Base-by-base conservation (phyloP, 2,888 invertebrate species). In the Thera obeliscata region DNA sequence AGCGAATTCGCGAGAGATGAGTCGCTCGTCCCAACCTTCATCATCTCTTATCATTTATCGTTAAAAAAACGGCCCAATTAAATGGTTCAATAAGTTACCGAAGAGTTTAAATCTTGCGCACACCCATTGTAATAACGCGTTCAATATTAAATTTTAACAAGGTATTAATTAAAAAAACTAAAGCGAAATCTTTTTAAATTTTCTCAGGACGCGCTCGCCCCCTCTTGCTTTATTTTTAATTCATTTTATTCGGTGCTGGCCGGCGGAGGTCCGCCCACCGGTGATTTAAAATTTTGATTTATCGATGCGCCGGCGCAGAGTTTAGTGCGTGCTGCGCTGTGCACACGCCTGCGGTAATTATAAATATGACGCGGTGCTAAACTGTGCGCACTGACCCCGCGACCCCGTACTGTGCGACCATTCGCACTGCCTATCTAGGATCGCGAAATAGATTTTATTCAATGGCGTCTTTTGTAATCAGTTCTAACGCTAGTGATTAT, bases 271-370 rank as follows among this genome's bases (percentile, higher is more conserved):
- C 85, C 93, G 93, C 93, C 93, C 92, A 92, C 88, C 91, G 90
- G 92, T 93, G 93, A 93, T 93, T 93, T 93, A 93, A 93, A 93
- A 93, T 91, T 93, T 93, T 93, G 93, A 93, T 93, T 93, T 93
- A 93, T 93, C 88, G 92, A 69, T 64, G 84, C 85, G 86, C 82
- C 81, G 76, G 85, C 85, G 83, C 84, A 78, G 83, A 82, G 72
- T 68, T 56, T 56, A 68, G 71, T 84, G 85, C 83, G 86, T 79
- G 82, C 81, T 83, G 80, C 79, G 81, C 46, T 46, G 36, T 78
- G 82, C 82, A 81, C 81, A 76, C 79, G 85, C 86, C 83, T 80
- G 86, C 82, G 85, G 89, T 90, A 90, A 93, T 93, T 93, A 93
- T 91, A 91, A 92, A 92, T 92, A 92, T 91, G 93, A 93, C 93